Base-by-base conservation (phyloP, 2,113 vertebrate genomes). In the Capricornis sumatraensis region DNA sequence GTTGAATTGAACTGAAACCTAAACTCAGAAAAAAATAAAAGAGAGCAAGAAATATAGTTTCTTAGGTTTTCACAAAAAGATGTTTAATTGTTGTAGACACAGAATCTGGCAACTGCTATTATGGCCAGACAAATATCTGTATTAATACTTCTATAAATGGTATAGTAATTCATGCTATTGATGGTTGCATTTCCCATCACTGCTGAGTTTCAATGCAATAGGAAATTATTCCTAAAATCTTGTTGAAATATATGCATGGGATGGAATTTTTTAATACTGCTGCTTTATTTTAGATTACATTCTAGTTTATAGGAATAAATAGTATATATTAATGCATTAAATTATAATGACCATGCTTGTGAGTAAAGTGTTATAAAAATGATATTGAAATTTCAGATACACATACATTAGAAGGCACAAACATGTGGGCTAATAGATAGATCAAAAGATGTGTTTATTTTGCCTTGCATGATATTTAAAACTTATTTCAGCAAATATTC, bases 101-200 rank as follows among this genome's bases (percentile, higher is more conserved):
- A 85, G 36, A 90, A 47, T 95, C 33, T 96, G 81, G 53, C 50
- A 97, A 92, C 16, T 92, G 19, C 23, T 91, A 74, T 47, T 94
- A 92, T 60, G 6, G 0, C 6, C 74, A 87, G 27, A 93, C 0
- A 96, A 97, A 89, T 96, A 53, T 95, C 87, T 89, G 23, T 14
- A 50, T 74, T 74, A 97, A 92, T 96, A 60, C 4, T 67, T 76
- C 23, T 87, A 47, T 94, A 96, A 97, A 94, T 94, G 28, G 45
- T 60, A 52, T 1, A 60, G 6, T 84, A 94, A 78, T 71, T 57
- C 58, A 81, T 47, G 16, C 17, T 94, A 92, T 19, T 27, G 87
- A 82, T 67, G 30, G 23, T 23, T 93, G 7, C 14, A 85, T 90
- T 91, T 86, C 62, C 47, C 40, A 88, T 52, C 45, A 92, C 23